These are phyloP conservation scores for Phenganax subtilis DNA, from an alignment of 92 coral and sea anemone genomes.

Conservation along the genomic window DNA sequence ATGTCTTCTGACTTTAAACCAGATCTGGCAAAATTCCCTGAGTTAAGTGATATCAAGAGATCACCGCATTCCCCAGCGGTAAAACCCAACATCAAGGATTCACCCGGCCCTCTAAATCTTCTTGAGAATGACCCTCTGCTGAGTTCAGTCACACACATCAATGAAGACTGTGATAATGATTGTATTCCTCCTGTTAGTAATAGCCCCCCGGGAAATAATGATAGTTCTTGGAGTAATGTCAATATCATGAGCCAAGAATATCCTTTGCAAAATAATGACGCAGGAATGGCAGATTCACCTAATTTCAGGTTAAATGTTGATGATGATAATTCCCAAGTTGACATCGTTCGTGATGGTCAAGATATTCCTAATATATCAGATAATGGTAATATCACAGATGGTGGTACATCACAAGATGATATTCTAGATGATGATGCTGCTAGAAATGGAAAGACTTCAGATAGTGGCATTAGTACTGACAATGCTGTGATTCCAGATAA, in stretches of 20 bases:
- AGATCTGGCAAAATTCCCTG: neutral
- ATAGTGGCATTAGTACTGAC: neutral
- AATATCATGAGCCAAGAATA: neutral
- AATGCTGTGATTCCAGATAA: neutral
- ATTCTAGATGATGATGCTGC: neutral
- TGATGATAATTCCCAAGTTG: neutral
- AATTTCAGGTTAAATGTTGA: neutral
- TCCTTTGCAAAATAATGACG: neutral
- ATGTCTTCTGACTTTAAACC: constrained; percentile 22
- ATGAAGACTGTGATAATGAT: neutral
- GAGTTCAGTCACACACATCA: neutral
- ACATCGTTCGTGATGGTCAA: neutral
- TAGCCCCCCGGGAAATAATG: neutral
- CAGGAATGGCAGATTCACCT: neutral
- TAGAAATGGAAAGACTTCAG: neutral
- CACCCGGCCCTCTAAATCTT: neutral
- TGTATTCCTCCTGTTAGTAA: neutral
- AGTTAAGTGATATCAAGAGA: neutral
- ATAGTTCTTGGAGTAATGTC: neutral
- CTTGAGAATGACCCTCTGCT: neutral
- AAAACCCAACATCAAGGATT: neutral
- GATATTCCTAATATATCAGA: neutral
- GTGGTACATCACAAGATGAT: neutral
- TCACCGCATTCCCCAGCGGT: neutral
- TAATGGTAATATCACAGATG: neutral